phyloP scores from a whole-genome alignment of 2,797 vertebrate species.

The Lepidocolaptes lacrymiger region DNA sequence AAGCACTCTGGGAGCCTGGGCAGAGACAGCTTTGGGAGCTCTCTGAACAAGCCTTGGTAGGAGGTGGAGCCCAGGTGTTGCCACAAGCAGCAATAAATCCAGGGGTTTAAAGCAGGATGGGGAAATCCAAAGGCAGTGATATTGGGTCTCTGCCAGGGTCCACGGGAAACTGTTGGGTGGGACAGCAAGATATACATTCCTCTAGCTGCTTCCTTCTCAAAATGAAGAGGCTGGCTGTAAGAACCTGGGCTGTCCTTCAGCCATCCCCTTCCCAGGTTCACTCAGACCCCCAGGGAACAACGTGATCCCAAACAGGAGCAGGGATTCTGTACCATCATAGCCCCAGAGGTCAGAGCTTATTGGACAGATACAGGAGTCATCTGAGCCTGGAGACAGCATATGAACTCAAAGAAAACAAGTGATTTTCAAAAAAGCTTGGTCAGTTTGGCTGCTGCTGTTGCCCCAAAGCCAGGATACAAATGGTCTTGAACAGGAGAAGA shows the following conservation, averaged over 20 bases:
- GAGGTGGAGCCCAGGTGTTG: not conserved
- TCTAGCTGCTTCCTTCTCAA: not conserved
- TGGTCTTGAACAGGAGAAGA: not conserved
- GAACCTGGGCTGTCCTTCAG: not conserved
- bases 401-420: not conserved
- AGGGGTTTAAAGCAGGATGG: not conserved
- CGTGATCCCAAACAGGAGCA: accelerated
- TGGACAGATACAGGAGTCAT: not conserved
- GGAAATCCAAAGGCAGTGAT: not conserved
- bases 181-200: not conserved
- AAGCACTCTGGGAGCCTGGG: not conserved
- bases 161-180: not conserved
- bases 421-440: not conserved
- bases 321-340: not conserved
- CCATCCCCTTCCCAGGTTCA: not conserved
- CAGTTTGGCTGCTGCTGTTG: not conserved
- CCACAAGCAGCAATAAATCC: slow-evolving; percentile 5
- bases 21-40: not conserved
- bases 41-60: not conserved
- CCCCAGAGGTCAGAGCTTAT: not conserved
- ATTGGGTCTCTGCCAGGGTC: not conserved
- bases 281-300: not conserved
- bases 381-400: not conserved
- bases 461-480: not conserved
- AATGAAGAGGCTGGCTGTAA: not conserved